Evolutionary conservation across 2,113 vertebrate species (phyloP).

Genomic region (Hystrix brachyura): DNA sequence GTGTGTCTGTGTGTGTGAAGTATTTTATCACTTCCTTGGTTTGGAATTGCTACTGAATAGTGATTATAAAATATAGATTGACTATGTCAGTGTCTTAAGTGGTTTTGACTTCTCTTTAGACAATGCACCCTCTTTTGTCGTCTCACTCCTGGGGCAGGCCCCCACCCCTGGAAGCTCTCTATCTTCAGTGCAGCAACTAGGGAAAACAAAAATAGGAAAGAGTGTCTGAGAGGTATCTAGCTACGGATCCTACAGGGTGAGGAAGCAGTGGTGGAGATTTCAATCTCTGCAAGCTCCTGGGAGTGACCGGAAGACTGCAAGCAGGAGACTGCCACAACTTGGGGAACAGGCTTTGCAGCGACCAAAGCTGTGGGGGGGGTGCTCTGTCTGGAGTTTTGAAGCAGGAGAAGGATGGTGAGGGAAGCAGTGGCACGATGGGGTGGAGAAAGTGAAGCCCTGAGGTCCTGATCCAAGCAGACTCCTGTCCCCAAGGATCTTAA

Average conservation of each 20-base stretch:
- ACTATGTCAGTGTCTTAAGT: background rate
- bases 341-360: background rate
- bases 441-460: background rate
- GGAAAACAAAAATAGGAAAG: background rate
- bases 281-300: background rate
- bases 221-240: background rate
- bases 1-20: too few relatives aligned
- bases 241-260: background rate
- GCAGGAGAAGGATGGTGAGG: background rate
- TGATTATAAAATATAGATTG: background rate
- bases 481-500: background rate
- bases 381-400: background rate
- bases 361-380: background rate
- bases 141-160: accelerated
- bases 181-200: background rate
- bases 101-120: background rate
- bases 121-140: background rate
- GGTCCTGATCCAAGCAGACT: background rate
- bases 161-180: background rate
- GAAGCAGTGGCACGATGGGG: too few relatives aligned
- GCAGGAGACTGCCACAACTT: background rate
- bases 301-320: background rate
- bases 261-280: background rate
- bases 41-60: background rate
- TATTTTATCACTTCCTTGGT: background rate